These are phyloP conservation scores for Gobionotothen gibberifrons DNA, from an alignment of 2,797 vertebrate species.

Conservation along the genomic window DNA sequence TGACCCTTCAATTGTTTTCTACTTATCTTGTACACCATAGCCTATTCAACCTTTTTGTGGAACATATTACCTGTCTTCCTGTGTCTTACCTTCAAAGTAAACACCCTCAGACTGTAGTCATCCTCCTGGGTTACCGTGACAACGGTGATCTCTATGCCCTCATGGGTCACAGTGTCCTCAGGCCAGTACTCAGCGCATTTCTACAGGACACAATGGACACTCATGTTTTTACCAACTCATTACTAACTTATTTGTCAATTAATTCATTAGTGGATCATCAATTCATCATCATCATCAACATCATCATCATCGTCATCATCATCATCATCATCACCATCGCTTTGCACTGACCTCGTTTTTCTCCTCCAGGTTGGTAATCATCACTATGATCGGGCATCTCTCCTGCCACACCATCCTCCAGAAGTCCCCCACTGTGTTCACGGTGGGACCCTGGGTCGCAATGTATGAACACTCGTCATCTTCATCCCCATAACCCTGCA, in stretches of 20 bases:
- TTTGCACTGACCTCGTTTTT: conserved; percentile 92
- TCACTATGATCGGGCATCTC: conserved; percentile 93
- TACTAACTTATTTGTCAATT: neutral
- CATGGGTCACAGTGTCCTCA: conserved; percentile 91
- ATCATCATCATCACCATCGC: neutral
- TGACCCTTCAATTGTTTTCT: neutral
- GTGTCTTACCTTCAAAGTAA: conserved; percentile 91
- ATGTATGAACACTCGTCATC: conserved; percentile 95
- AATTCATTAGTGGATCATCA: neutral
- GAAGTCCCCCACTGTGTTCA: conserved; percentile 98
- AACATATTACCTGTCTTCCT: conserved; percentile 2
- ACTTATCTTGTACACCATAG: neutral
- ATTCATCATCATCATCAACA: neutral
- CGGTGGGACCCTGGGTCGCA: conserved; percentile 98
- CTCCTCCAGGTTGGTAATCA: conserved; percentile 99
- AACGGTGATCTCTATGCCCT: conserved; percentile 92
- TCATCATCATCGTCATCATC: too few species aligned
- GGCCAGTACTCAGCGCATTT: conserved; percentile 99
- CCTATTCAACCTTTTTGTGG: neutral
- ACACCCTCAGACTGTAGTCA: conserved; percentile 95
- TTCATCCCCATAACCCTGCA: conserved; percentile 93
- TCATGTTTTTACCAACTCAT: conserved; percentile 13
- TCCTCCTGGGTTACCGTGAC: conserved; percentile 92
- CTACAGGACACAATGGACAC: conserved; percentile 73
- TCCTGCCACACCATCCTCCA: conserved; percentile 99